Percentiles rank a stretch among this genome's conserved stretches.
Conservation (phyloP, 2,888 invertebrate genomes). For the Melipona bicolor region DNA sequence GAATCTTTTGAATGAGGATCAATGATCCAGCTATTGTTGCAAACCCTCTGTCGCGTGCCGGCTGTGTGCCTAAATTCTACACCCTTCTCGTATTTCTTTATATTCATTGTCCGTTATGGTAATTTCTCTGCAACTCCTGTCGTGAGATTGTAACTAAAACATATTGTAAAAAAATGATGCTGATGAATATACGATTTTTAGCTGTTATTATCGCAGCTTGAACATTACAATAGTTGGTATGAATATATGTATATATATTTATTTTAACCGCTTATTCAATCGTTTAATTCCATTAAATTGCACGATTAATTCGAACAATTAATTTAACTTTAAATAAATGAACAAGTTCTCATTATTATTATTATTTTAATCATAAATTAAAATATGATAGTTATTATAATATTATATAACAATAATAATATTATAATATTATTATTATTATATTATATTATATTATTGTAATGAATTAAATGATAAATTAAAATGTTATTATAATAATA, state of each 20-base stretch:
- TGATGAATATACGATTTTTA: conserved; percentile 53
- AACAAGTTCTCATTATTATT: too few relatives aligned
- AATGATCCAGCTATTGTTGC: conserved; percentile 63
- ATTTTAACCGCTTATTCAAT: too few relatives aligned
- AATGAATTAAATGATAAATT: too few relatives aligned
- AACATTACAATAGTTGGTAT: conserved; percentile 23
- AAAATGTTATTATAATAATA: too few relatives aligned
- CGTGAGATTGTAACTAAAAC: conserved; percentile 65
- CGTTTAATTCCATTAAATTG: too few relatives aligned
- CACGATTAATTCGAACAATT: too few relatives aligned
- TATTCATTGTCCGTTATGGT: conserved; percentile 67
- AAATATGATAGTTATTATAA: too few relatives aligned
- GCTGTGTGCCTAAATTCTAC: conserved; percentile 61
- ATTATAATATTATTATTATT: too few relatives aligned
- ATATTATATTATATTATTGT: too few relatives aligned
- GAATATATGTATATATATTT: conserved; percentile 1
- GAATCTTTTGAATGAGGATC: conserved; percentile 44
- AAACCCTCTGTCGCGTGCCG: conserved; percentile 72
- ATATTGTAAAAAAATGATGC: conserved; percentile 62
- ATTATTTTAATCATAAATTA: too few relatives aligned
- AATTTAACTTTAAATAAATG: too few relatives aligned
- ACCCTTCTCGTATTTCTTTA: conserved; percentile 23
- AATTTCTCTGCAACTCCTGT: conserved; percentile 70
- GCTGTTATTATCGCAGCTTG: conserved; percentile 36
- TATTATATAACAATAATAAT: too few relatives aligned